Conservation (phyloP, 2,113 vertebrate genomes). For the Fulica atra region DNA sequence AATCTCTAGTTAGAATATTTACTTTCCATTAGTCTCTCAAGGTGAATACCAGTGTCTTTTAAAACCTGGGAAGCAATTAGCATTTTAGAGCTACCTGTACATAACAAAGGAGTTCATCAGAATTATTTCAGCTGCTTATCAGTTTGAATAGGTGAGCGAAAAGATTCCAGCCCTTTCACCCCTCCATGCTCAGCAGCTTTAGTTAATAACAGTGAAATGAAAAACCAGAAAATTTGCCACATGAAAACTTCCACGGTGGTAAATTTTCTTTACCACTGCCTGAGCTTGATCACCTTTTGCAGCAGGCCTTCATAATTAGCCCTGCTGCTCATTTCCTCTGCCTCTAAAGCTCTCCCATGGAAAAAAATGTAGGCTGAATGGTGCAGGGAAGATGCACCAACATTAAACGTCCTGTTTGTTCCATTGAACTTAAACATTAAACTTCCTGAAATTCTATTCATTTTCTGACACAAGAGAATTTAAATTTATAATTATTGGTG, state of each 20-base stretch:
- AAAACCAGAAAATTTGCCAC: too few relatives aligned
- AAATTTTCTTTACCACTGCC: not conserved
- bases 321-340: not conserved
- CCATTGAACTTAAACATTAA: not conserved
- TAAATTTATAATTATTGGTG: too few relatives aligned
- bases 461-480: not conserved
- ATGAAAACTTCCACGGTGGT: not conserved
- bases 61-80: not conserved
- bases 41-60: not conserved
- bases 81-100: not conserved
- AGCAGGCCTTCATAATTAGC: not conserved
- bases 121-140: not conserved
- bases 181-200: not conserved
- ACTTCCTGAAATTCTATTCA: not conserved
- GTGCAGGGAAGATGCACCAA: not conserved
- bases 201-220: not conserved
- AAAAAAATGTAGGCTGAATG: not conserved
- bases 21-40: not conserved
- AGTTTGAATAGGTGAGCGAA: not conserved
- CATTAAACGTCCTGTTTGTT: not conserved
- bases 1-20: not conserved
- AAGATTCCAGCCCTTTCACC: not conserved
- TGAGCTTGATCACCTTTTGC: not conserved
- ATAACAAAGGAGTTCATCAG: not conserved
- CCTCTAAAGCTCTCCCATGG: not conserved